Conservation (phyloP, 2,797 vertebrate genomes). For the Aphelocoma californica region DNA sequence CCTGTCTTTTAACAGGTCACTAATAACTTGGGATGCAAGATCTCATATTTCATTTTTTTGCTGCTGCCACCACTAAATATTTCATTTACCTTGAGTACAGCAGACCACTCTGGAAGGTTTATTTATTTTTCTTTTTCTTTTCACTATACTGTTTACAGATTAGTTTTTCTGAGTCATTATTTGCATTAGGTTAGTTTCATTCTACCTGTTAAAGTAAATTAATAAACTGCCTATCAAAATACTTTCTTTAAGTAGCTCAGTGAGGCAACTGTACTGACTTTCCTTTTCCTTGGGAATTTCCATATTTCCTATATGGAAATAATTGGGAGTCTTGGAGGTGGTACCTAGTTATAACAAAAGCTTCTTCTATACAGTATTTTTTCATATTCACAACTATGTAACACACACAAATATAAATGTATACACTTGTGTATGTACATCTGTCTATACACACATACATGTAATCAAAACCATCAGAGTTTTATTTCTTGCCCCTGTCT, state of each 20-base stretch:
- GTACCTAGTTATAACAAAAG: background rate
- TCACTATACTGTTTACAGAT: slow-evolving; percentile 42
- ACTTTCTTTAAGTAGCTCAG: slow-evolving; percentile 2
- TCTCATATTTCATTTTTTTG: slow-evolving; percentile 75
- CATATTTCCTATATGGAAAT: background rate
- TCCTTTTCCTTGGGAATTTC: slow-evolving; percentile 7
- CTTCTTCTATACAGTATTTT: background rate
- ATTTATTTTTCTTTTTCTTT: background rate
- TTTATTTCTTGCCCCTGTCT: background rate
- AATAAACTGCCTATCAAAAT: slow-evolving; percentile 28
- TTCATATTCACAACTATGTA: background rate
- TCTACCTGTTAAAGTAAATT: slow-evolving; percentile 52
- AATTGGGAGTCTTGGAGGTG: background rate
- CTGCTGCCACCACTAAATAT: slow-evolving; percentile 76
- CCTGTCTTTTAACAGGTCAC: slow-evolving; percentile 76
- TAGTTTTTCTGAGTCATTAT: slow-evolving; percentile 41
- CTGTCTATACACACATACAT: background rate
- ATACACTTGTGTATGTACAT: background rate
- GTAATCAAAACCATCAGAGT: background rate
- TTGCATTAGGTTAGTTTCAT: slow-evolving; percentile 40
- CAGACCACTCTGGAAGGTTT: slow-evolving; percentile 32
- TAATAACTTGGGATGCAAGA: slow-evolving; percentile 77
- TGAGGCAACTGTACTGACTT: background rate
- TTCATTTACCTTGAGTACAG: slow-evolving; percentile 74
- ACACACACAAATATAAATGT: background rate